Base-by-base conservation (phyloP, 2,797 vertebrate genomes). In the Chaetophractus vellerosus region DNA sequence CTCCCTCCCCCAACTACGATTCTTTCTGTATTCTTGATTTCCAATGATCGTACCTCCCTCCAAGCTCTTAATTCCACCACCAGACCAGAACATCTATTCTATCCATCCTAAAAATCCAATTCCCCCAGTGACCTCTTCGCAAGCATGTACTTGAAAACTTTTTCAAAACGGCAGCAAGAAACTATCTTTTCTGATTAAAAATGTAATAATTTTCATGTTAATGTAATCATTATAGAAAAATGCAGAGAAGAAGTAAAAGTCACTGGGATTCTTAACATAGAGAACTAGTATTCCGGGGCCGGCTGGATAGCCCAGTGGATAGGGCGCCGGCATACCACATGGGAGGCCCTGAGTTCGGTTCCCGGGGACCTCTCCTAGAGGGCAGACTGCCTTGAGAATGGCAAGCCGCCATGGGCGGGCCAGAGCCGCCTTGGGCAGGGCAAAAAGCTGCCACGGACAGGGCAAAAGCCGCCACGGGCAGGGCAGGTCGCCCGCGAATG, bases 121-220 rank as follows among this genome's bases (percentile, higher is more conserved):
- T 68, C 31, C 31, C 33, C 11, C 50, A 83, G 8, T 26, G 16
- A 19, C 18, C 87, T 84, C 28, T 90, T 88, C 8, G 59, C 16
- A 78, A 74, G 31, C 16, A 61, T 55, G 36, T 41, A 41, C 23
- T 82, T 88, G 24, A 88, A 84, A 82, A 9, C 18, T 10, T 26
- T 50, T 61, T 86, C 50, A 19, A 64, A 85, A 48, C 50, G 41
- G 28, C 41, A 7, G 18, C 55, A 78, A 79, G 11, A 88, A 71
- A 78, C 12, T 71, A 80, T 68, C 31, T 76, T 94, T 96, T 55
- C 61, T 92, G 61, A 93, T 63, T 45, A 96, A 19, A 90, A 87
- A n/a, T 45, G 36, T 38, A 90, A 36, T 68, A 79, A 81, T 92
- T 90, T 85, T 81, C 52, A 84, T 63, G 6, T 78, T 94, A 64